A percentile compares a stretch with the other conserved stretches of the same genome.
These are phyloP conservation scores for Pempheris klunzingeri DNA, from an alignment of 2,797 vertebrate species.

Conservation along the genomic window DNA sequence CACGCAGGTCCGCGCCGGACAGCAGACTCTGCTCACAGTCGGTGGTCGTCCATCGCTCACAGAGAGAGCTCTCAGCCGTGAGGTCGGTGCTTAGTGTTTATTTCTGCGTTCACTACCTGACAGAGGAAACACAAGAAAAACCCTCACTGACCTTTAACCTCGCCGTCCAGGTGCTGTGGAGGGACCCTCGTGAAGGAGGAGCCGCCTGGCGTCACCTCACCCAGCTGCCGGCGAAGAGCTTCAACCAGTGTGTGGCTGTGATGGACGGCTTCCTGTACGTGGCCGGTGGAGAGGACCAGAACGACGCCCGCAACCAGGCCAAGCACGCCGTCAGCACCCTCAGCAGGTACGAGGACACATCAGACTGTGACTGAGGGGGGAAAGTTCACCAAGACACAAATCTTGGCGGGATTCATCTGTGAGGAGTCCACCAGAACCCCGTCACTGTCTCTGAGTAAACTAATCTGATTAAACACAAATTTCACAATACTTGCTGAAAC, in stretches of 20 bases:
- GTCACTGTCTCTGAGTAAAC: no score
- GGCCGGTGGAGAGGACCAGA: conserved; percentile 91
- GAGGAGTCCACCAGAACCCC: no score
- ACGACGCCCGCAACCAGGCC: conserved; percentile 90
- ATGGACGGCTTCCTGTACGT: conserved; percentile 93
- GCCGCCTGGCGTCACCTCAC: conserved; percentile 88
- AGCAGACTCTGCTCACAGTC: conserved; percentile 85
- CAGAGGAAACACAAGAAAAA: neutral
- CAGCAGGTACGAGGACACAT: conserved; percentile 82
- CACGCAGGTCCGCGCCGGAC: conserved; percentile 86
- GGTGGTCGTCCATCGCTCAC: conserved; percentile 88
- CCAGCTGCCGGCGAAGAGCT: conserved; percentile 91
- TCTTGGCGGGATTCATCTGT: no score
- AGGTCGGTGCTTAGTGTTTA: conserved; percentile 67
- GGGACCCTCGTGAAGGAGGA: conserved; percentile 86
- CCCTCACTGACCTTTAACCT: conserved; percentile 50
- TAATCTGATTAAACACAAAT: neutral
- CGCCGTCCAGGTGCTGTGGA: conserved; percentile 83
- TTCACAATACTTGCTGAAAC: no score
- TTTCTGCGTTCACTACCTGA: neutral
- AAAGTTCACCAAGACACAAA: no score
- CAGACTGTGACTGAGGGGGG: no score
- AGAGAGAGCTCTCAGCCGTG: conserved; percentile 88
- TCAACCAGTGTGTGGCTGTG: conserved; percentile 91
- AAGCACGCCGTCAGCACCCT: conserved; percentile 90